phyloP scores from a whole-genome alignment of 1,140 invertebrate species.

The Centruroides vittatus region DNA sequence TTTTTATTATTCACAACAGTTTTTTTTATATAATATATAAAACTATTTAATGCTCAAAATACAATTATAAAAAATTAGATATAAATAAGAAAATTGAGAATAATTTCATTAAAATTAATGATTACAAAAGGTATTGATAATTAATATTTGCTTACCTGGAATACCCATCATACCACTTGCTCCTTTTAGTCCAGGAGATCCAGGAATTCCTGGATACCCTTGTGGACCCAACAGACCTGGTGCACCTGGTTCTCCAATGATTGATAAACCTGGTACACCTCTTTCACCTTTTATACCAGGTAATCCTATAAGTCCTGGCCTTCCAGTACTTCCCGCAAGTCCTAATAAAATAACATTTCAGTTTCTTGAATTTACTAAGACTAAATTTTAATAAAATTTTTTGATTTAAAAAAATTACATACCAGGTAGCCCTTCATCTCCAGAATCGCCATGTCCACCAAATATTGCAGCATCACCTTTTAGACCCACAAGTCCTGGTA shows the following conservation, averaged over 20 bases:
- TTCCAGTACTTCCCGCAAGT: conserved; percentile 10
- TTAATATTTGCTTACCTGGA: conserved; percentile 5
- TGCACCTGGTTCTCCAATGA: conserved; percentile 40
- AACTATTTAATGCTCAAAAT: no score
- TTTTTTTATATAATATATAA: no score
- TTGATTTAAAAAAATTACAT: background rate
- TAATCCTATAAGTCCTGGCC: conserved; percentile 19
- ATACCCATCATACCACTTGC: conserved; percentile 17
- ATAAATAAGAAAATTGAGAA: no score
- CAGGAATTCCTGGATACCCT: conserved; percentile 40
- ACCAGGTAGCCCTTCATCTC: conserved; percentile 20
- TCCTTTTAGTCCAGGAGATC: conserved; percentile 23
- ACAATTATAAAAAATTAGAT: no score
- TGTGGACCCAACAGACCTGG: conserved; percentile 46
- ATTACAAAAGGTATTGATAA: background rate
- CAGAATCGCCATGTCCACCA: conserved; percentile 20
- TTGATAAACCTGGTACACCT: conserved; percentile 10
- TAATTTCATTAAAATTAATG: background rate
- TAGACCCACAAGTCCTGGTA: conserved; percentile 17
- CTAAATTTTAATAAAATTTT: no score
- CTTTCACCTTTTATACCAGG: conserved; percentile 19
- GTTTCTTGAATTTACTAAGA: no score
- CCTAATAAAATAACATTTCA: conserved; percentile 1
- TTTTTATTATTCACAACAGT: no score
- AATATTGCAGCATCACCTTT: conserved; percentile 16